Percentiles rank a stretch among this genome's conserved stretches.
Conservation (phyloP, 2,113 vertebrate genomes). For the Labeo catla region DNA sequence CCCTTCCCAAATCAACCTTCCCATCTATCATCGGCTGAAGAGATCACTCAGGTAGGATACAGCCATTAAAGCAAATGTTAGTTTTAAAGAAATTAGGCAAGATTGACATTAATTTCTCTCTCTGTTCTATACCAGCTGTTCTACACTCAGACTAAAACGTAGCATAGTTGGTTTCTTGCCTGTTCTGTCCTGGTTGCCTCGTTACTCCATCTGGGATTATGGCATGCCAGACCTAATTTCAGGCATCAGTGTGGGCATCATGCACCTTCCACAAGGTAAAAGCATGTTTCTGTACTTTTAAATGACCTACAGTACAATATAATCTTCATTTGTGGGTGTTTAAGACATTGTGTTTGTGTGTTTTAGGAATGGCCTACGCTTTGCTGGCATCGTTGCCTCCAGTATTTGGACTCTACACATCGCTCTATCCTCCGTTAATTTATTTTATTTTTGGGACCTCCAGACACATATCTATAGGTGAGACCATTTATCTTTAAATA, state of each 20-base stretch:
- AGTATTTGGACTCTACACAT: slow-evolving; percentile 90
- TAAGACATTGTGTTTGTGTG: slow-evolving; percentile 8
- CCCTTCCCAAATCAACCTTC: slow-evolving; percentile 49
- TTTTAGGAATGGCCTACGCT: slow-evolving; percentile 91
- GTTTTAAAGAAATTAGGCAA: not conserved
- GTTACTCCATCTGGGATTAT: slow-evolving; percentile 89
- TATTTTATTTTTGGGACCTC: slow-evolving; percentile 97
- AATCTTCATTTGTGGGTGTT: not conserved
- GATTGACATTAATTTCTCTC: not conserved
- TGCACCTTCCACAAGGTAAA: slow-evolving; percentile 96
- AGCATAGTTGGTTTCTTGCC: slow-evolving; percentile 80
- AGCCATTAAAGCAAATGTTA: not conserved
- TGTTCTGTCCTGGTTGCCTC: slow-evolving; percentile 88
- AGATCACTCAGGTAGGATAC: slow-evolving; percentile 70
- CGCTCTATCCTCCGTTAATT: slow-evolving; percentile 90
- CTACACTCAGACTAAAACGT: slow-evolving; percentile 71
- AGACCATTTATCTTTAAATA: slow-evolving; percentile 45
- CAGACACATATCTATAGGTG: slow-evolving; percentile 93
- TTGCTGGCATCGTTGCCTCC: slow-evolving; percentile 91
- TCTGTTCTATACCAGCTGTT: slow-evolving; percentile 75
- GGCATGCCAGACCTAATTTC: slow-evolving; percentile 87
- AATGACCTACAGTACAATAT: not conserved
- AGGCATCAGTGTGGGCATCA: slow-evolving; percentile 95
- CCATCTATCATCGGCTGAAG: slow-evolving; percentile 65
- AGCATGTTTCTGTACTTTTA: not conserved